Conservation (phyloP, 2,888 invertebrate genomes). For the Tetropium fuscum region DNA sequence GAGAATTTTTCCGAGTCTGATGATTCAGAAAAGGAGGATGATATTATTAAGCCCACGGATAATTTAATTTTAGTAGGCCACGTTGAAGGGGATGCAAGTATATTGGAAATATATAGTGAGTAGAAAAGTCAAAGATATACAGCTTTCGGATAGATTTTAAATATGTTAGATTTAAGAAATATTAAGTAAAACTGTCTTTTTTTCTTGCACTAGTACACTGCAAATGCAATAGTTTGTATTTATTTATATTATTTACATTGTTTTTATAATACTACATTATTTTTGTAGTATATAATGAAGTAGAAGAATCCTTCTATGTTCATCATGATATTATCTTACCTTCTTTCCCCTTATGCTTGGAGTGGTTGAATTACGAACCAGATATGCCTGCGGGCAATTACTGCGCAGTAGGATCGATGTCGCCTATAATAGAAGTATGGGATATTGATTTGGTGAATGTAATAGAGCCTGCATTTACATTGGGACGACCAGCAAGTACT, state of each 20-base stretch:
- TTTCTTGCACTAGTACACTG: not conserved
- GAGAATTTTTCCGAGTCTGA: slow-evolving; percentile 68
- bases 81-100: slow-evolving; percentile 87
- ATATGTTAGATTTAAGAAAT: no score
- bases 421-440: slow-evolving; percentile 95
- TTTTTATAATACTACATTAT: slow-evolving; percentile 15
- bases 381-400: slow-evolving; percentile 83
- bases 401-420: slow-evolving; percentile 94
- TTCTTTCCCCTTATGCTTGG: slow-evolving; percentile 91
- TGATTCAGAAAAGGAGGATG: slow-evolving; percentile 89
- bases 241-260: not conserved
- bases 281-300: slow-evolving; percentile 87
- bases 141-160: no score
- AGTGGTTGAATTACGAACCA: slow-evolving; percentile 93
- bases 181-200: no score
- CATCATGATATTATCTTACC: slow-evolving; percentile 94
- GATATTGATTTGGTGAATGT: slow-evolving; percentile 94
- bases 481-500: slow-evolving; percentile 77
- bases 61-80: slow-evolving; percentile 91
- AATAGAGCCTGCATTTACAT: slow-evolving; percentile 86
- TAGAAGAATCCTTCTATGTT: slow-evolving; percentile 89
- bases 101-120: slow-evolving; percentile 89
- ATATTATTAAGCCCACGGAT: slow-evolving; percentile 87
- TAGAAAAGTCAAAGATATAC: no score
- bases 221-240: not conserved